A percentile compares a stretch with the other conserved stretches of the same genome.
phyloP scores from a whole-genome alignment of 2,113 vertebrate species.

The Indicator indicator region DNA sequence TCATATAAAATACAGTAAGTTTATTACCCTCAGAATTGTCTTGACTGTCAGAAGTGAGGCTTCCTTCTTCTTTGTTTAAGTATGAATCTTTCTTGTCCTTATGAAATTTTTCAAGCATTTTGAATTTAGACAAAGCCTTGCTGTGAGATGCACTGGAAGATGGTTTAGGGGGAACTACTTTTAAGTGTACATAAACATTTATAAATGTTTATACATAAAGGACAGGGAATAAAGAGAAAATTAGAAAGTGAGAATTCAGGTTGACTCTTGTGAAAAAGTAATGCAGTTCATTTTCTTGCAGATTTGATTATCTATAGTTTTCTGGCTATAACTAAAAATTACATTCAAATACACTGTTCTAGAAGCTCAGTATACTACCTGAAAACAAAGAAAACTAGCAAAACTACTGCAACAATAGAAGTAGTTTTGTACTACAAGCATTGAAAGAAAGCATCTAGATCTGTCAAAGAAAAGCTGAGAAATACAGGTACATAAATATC shows the following conservation, averaged over 20 bases:
- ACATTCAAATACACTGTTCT: not conserved
- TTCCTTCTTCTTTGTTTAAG: constrained; percentile 42
- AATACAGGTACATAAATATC: not conserved
- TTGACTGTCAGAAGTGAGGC: constrained; percentile 12
- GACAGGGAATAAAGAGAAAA: constrained; percentile 37
- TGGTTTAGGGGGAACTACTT: constrained; percentile 58
- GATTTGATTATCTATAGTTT: not conserved
- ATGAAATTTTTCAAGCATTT: constrained; percentile 45
- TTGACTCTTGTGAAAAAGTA: not conserved
- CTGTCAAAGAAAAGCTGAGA: not conserved
- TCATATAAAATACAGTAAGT: not conserved
- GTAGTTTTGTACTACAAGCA: not conserved
- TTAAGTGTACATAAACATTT: constrained; percentile 1
- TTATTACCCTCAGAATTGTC: constrained; percentile 64
- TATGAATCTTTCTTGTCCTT: constrained; percentile 21
- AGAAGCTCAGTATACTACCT: not conserved
- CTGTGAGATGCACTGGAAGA: constrained; percentile 69
- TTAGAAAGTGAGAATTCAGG: not conserved
- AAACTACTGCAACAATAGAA: not conserved
- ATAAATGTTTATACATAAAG: not conserved
- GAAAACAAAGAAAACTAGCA: not conserved
- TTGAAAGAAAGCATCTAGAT: constrained; percentile 34
- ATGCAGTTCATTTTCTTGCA: not conserved
- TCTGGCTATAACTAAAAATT: not conserved
- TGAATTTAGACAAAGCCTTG: constrained; percentile 70